A percentile compares a stretch with the other conserved stretches of the same genome.
Conservation (phyloP, 2,113 vertebrate genomes). For the Myotis yumanensis region DNA sequence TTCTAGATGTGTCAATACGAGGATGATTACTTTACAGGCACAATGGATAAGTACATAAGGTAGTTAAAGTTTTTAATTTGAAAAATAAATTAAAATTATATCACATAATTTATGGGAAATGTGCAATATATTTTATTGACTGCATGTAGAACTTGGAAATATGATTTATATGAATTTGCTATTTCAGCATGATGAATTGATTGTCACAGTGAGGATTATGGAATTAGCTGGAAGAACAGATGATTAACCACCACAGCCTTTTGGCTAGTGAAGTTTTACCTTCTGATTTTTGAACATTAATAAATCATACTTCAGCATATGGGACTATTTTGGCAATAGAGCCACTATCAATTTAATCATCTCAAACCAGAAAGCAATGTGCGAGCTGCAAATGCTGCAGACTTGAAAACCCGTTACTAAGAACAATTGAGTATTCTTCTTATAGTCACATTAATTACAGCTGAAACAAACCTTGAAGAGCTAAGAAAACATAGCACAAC, state of each 20-base stretch:
- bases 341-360: slow-evolving; percentile 78
- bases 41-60: slow-evolving; percentile 33
- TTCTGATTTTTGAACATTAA: slow-evolving; percentile 75
- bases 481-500: slow-evolving; percentile 78
- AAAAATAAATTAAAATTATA: slow-evolving; percentile 78
- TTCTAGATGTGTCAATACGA: not conserved
- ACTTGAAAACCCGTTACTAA: slow-evolving; percentile 60
- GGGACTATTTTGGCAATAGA: slow-evolving; percentile 75
- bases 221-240: slow-evolving; percentile 79
- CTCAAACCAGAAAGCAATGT: slow-evolving; percentile 55
- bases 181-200: slow-evolving; percentile 78
- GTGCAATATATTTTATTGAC: slow-evolving; percentile 76
- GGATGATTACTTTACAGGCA: slow-evolving; percentile 32
- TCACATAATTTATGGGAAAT: slow-evolving; percentile 78
- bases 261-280: slow-evolving; percentile 76
- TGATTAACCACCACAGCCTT: slow-evolving; percentile 78
- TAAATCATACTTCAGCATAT: slow-evolving; percentile 77
- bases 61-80: slow-evolving; percentile 75
- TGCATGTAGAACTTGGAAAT: slow-evolving; percentile 71
- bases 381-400: slow-evolving; percentile 38
- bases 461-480: slow-evolving; percentile 73
- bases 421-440: slow-evolving; percentile 77
- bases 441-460: slow-evolving; percentile 83
- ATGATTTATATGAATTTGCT: slow-evolving; percentile 76
- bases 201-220: slow-evolving; percentile 75